phyloP scores from a whole-genome alignment of 2,113 vertebrate genomes.

The Tragelaphus imberbis region DNA sequence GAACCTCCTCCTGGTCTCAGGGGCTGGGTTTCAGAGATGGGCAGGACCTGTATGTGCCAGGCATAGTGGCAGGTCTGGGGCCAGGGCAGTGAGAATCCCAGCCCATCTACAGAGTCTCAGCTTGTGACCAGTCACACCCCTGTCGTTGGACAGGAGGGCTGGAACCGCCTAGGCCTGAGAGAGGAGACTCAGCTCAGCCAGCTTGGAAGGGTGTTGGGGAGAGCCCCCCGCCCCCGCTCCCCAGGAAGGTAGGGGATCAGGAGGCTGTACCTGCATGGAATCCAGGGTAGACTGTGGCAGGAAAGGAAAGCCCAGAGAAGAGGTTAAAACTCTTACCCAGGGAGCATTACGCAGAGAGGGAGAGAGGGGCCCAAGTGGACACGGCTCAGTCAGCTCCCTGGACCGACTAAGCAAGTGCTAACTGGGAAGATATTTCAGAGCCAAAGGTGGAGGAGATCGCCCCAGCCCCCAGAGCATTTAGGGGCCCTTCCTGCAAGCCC shows the following conservation, averaged over 20 bases:
- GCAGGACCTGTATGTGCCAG: background rate
- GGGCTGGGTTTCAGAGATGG: background rate
- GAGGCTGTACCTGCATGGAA: slow-evolving; percentile 94
- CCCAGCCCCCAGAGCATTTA: background rate
- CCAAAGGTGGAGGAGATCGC: background rate
- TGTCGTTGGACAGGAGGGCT: background rate
- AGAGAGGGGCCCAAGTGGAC: background rate
- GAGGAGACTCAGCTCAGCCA: background rate
- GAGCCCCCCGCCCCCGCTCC: background rate
- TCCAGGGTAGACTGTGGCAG: slow-evolving; percentile 93
- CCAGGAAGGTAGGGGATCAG: background rate
- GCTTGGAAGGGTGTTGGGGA: background rate
- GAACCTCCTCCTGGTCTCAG: background rate
- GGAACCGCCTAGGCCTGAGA: background rate
- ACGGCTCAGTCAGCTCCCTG: background rate
- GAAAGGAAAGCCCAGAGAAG: slow-evolving; percentile 72
- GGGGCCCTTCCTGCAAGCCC: background rate
- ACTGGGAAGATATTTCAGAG: background rate
- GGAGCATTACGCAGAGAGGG: background rate
- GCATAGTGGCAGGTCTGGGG: background rate
- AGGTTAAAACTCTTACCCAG: slow-evolving; percentile 77
- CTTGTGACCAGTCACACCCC: background rate
- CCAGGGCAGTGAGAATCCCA: background rate
- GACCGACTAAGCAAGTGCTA: background rate
- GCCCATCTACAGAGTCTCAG: background rate